Evolutionary conservation across 37 sponge, comb jelly and placozoan genomes (phyloP), one percentile per base, ranked within the genome.

Genomic region (Spongilla lacustris): DNA sequence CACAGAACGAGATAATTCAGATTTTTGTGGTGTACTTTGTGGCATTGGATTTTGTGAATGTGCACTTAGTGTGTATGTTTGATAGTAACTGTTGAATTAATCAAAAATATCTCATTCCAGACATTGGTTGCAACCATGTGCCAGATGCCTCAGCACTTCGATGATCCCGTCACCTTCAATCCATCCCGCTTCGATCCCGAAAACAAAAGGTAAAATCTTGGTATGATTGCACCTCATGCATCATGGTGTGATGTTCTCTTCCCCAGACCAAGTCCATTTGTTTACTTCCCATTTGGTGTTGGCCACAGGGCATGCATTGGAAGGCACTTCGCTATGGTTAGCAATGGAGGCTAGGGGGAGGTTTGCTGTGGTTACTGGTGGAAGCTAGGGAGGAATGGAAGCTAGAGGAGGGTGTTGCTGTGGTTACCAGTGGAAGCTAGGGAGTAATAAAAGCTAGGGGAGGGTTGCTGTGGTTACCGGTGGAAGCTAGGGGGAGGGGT

Each of bases 241-340:
- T 46, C 8, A 46, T 8, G 4, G 46, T 46, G 4, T 46, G n/a
- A n/a, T n/a, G n/a, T n/a, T n/a, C n/a, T 71, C 29, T 17, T 21
- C 29, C 26, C 32, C 22, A 80, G 81, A 35, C 81, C 81, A 2
- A 80, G 81, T 67, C 24, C 69, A 27, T 80, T 67, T 67, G 35
- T 67, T 19, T 80, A 80, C 50, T 77, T 77, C 28, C 78, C 78
- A 24, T 77, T 77, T 77, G 78, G 78, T 29, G 50, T 77, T 77
- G 81, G 81, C 8, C 81, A 80, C 35, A 27, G 81, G 10, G 32
- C 81, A 26, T 80, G 81, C 81, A 80, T 80, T 67, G 81, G 81
- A 67, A 80, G 31, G 67, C 69, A 67, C 23, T 80, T 80, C 66
- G 81, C 81, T 2, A 80, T 80, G 81, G 81, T 67, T n/a, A n/a